phyloP scores from a whole-genome alignment of 2,113 vertebrate genomes.

The Corythornis vintsioides region DNA sequence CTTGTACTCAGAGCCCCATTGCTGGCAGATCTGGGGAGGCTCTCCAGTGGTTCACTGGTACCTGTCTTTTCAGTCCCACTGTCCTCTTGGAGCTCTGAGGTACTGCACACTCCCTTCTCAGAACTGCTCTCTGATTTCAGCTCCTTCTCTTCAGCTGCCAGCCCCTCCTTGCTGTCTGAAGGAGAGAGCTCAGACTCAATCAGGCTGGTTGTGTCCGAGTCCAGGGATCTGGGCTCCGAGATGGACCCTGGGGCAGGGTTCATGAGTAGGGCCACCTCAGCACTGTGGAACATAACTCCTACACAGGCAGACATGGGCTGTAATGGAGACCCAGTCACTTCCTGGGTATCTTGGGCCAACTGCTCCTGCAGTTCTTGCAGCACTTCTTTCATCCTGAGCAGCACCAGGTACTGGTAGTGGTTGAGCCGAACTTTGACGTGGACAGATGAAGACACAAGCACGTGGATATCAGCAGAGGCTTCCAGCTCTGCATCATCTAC shows the following conservation, averaged over 20 bases:
- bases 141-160: slow-evolving; percentile 41
- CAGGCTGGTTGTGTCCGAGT: slow-evolving; percentile 90
- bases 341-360: slow-evolving; percentile 78
- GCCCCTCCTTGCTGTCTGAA: slow-evolving; percentile 74
- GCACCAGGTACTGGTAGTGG: slow-evolving; percentile 94
- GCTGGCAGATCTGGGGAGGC: slow-evolving; percentile 16
- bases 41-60: neutral
- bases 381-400: slow-evolving; percentile 91
- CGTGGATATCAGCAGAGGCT: slow-evolving; percentile 79
- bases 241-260: slow-evolving; percentile 68
- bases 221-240: slow-evolving; percentile 78
- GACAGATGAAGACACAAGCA: slow-evolving; percentile 83
- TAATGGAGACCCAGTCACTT: slow-evolving; percentile 63
- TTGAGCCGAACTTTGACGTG: slow-evolving; percentile 87
- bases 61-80: slow-evolving; percentile 55
- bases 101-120: slow-evolving; percentile 50
- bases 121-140: slow-evolving; percentile 66
- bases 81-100: slow-evolving; percentile 68
- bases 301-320: slow-evolving; percentile 78
- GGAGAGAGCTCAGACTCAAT: slow-evolving; percentile 84
- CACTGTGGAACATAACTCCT: slow-evolving; percentile 81
- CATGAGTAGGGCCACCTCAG: slow-evolving; percentile 88
- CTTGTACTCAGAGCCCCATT: slow-evolving; percentile 8
- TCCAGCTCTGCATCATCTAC: slow-evolving; percentile 61
- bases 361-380: slow-evolving; percentile 85